These are phyloP conservation scores for Scaptomyza pallida DNA, from an alignment of 1,140 invertebrate species.

Conservation along the genomic window DNA sequence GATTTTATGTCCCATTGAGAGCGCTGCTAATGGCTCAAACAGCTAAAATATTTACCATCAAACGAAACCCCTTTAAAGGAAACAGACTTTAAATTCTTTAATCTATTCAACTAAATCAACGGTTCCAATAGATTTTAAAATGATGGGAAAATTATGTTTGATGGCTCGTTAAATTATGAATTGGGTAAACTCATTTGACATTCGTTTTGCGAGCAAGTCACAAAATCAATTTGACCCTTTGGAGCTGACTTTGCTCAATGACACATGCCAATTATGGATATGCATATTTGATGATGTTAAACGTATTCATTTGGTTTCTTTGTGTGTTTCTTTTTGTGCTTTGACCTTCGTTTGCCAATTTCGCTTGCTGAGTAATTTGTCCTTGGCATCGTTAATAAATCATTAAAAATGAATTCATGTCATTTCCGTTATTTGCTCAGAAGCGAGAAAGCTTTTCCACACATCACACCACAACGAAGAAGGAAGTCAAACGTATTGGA, in stretches of 20 bases:
- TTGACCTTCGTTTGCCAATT: constrained; percentile 31
- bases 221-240: background rate
- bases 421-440: constrained; percentile 39
- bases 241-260: constrained; percentile 15
- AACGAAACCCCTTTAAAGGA: background rate
- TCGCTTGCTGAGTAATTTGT: constrained; percentile 23
- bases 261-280: constrained; percentile 53
- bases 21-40: constrained; percentile 17
- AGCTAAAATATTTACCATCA: constrained; percentile 33
- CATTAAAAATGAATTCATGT: constrained; percentile 55
- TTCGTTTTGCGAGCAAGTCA: background rate
- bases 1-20: too few relatives aligned
- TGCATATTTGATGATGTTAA: constrained; percentile 61
- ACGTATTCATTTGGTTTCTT: constrained; percentile 19
- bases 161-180: background rate
- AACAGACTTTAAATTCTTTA: background rate
- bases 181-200: background rate
- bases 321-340: background rate
- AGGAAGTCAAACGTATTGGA: background rate
- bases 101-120: background rate
- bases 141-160: background rate
- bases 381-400: constrained; percentile 55
- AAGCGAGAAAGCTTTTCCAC: constrained; percentile 7
- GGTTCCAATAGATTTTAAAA: background rate
- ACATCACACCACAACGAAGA: background rate